Conservation (phyloP, 2,888 invertebrate genomes). For the Melipona bicolor region DNA sequence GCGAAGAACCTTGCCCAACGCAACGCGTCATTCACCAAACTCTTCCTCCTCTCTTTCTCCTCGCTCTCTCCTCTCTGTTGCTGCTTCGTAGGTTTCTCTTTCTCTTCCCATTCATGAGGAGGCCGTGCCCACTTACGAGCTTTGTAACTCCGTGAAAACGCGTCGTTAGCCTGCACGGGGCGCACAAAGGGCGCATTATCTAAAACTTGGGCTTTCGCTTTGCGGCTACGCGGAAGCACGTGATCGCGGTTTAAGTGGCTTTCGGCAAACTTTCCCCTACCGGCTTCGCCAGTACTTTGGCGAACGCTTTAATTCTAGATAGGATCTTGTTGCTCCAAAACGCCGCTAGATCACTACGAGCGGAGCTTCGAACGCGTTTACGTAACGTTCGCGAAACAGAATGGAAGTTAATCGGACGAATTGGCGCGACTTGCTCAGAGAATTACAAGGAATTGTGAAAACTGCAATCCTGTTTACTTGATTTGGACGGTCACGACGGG, state of each 20-base stretch:
- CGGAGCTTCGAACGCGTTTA: slow-evolving; percentile 9
- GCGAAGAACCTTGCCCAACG: neutral
- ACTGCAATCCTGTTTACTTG: neutral
- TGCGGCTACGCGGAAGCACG: slow-evolving; percentile 25
- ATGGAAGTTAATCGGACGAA: neutral
- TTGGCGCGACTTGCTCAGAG: neutral
- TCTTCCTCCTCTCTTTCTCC: neutral
- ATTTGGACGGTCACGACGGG: neutral
- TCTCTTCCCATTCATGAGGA: slow-evolving; percentile 36
- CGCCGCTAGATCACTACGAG: too few species aligned
- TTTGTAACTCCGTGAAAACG: slow-evolving; percentile 48
- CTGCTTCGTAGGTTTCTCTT: neutral
- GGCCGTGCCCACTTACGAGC: slow-evolving; percentile 33
- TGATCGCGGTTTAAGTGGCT: slow-evolving; percentile 50
- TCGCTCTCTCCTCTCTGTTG: neutral
- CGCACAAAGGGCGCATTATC: slow-evolving; percentile 56
- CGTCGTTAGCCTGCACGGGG: slow-evolving; percentile 18
- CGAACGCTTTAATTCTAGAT: slow-evolving; percentile 38
- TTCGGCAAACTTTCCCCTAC: slow-evolving; percentile 44
- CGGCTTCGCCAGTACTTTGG: neutral
- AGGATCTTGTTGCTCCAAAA: slow-evolving; percentile 24
- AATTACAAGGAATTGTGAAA: neutral
- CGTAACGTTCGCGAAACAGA: neutral
- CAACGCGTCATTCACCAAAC: slow-evolving; percentile 47
- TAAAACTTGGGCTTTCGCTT: slow-evolving; percentile 42